Evolutionary conservation across 53 echinoderm and acorn worm species (phyloP), one percentile per base, ranked within the genome.

Genomic region (Echinometra lucunter): DNA sequence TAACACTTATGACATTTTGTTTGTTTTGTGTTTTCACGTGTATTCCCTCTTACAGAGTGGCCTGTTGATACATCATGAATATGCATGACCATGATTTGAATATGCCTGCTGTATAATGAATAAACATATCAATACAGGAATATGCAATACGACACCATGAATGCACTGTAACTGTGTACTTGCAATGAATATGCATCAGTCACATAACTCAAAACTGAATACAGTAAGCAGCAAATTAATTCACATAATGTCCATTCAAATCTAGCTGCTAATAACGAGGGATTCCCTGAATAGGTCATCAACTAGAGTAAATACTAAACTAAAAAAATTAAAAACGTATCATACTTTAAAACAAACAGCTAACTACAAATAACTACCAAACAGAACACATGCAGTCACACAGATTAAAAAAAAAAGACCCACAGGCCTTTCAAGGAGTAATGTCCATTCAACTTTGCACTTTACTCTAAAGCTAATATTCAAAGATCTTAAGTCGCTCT

Each of bases 1-100:
- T 85, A 85, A 85, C 85, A 85, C 85, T 85, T 85, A 85, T 85
- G 85, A 85, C 53, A 53, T 44, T 28, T 85, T 85, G 85, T 27
- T 81, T 85, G 85, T 49, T 85, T 85, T 85, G 85, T 85, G 85
- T 30, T 85, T 27, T 85, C 28, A 28, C 85, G 30, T 1, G 9
- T n/a, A 85, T 85, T 85, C 49, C 49, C 27, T 85, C 37, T 49
- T 18, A 42, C 78, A 78, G 23, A 78, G 40, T 85, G 85, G 49
- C 85, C 11, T 28, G 49, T 85, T 45, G 49, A 47, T 85, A 85
- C 85, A 45, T 85, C 85, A 85, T 85, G 85, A 85, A 85, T 85
- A 85, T 85, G 49, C 85, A 85, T 85, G 85, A 85, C 49, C 28
- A 15, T 47, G 12, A 85, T 30, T 23, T 85, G 47, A 85, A 85